phyloP scores from a whole-genome alignment of 2,113 vertebrate genomes.

The Nesospiza acunhae region DNA sequence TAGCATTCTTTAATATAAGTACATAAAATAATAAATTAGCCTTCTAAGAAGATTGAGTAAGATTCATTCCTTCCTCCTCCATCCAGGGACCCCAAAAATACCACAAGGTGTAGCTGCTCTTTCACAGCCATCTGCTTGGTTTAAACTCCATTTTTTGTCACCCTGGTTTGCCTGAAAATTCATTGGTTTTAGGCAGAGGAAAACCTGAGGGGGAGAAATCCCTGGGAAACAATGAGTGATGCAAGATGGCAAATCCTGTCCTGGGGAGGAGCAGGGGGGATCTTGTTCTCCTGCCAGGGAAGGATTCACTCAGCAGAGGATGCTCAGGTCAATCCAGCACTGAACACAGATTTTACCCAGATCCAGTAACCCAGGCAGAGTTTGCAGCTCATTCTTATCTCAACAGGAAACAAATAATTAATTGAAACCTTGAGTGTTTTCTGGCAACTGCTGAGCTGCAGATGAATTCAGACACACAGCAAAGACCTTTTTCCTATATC shows the following conservation, averaged over 20 bases:
- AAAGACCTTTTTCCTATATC: not conserved
- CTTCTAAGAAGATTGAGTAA: too few species aligned
- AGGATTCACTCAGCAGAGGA: not conserved
- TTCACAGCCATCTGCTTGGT: not conserved
- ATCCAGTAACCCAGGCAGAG: not conserved
- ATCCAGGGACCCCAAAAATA: too few species aligned
- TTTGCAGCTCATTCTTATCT: not conserved
- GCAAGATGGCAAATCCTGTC: not conserved
- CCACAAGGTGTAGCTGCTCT: not conserved
- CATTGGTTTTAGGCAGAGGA: not conserved
- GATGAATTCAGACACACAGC: not conserved
- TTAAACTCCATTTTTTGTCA: not conserved
- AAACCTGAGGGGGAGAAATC: not conserved
- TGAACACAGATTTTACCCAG: not conserved
- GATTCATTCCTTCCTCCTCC: too few species aligned
- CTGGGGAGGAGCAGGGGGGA: not conserved
- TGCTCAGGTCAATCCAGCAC: not conserved
- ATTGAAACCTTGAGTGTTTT: not conserved
- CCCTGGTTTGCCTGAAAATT: not conserved
- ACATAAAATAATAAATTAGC: too few species aligned
- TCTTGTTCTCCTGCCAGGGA: not conserved
- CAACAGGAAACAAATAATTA: not conserved
- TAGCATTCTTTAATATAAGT: too few species aligned
- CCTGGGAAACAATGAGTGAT: not conserved
- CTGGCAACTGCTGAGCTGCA: not conserved